Evolutionary conservation across 2,888 invertebrate genomes (phyloP), one percentile per base, ranked within the genome.

Genomic region (Caenorhabditis auriculariae): DNA sequence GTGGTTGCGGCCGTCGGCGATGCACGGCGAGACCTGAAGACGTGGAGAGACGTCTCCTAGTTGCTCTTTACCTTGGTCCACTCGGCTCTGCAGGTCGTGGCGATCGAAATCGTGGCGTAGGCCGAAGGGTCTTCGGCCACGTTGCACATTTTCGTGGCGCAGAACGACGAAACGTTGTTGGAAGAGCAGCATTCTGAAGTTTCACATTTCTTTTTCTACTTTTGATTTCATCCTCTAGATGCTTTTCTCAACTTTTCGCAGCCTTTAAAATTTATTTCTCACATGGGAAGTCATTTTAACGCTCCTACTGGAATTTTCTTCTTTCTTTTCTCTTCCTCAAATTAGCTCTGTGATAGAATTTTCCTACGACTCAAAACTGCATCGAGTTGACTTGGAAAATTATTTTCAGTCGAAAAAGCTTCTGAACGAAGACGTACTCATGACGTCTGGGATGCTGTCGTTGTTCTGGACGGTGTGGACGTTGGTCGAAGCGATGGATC

Each of bases 1-100:
- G 83, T 91, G 91, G 82, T 91, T 91, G 71, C 87, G 83, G n/a
- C 84, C 85, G 75, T 86, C 86, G 82, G 71, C 71, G 17, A 74
- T 64, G 29, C 71, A 72, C 3, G 73, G 71, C 4, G 73, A 66
- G 3, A 69, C 66, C 49, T 60, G 23, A 28, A 45, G 15, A 46
- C 35, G 35, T 32, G 35, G n/a, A 32, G n/a, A 32, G n/a, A 21
- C 12, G 24, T n/a, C n/a, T 43, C 26, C 42, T 21, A 44, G 3
- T 23, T 15, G 15, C 12, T 9, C n/a, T 35, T 23, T 26, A 61
- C 71, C 44, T 64, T 59, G 6, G 60, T 68, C 68, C 74, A 75
- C 48, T 75, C 75, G 15, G 52, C 38, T 37, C 74, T 60, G 27
- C 75, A 75, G 1, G 64, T 59, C 1, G 74, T 72, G 6, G 75